Evolutionary conservation across 2,113 vertebrate species (phyloP).

Genomic region (Oplegnathus fasciatus): DNA sequence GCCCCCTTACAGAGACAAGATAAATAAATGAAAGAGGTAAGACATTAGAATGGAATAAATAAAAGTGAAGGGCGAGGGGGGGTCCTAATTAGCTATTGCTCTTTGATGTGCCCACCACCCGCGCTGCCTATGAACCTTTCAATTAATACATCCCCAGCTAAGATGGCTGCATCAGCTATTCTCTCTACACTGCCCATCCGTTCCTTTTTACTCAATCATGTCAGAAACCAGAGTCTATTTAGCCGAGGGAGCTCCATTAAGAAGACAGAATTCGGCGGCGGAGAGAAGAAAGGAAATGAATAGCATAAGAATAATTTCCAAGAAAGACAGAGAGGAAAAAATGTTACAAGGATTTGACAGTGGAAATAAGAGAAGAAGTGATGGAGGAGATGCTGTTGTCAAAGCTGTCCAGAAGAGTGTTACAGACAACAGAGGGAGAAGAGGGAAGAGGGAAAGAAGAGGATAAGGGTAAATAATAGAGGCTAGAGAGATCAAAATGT

Average conservation of each 20-base stretch:
- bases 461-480: not conserved
- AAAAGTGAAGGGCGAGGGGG: slow-evolving; percentile 67
- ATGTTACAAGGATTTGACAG: slow-evolving; percentile 40
- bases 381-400: slow-evolving; percentile 35
- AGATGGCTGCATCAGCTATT: slow-evolving; percentile 82
- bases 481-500: not conserved
- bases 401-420: slow-evolving; percentile 8
- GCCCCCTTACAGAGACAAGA: slow-evolving; percentile 44
- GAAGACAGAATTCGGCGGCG: slow-evolving; percentile 53
- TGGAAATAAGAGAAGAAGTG: slow-evolving; percentile 50
- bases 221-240: slow-evolving; percentile 75
- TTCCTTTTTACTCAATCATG: slow-evolving; percentile 76
- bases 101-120: slow-evolving; percentile 82
- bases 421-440: not conserved
- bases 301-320: slow-evolving; percentile 55
- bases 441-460: not conserved
- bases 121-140: slow-evolving; percentile 80
- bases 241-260: slow-evolving; percentile 77
- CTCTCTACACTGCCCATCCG: slow-evolving; percentile 66
- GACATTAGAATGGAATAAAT: slow-evolving; percentile 79
- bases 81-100: slow-evolving; percentile 82
- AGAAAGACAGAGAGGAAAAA: slow-evolving; percentile 39
- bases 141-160: slow-evolving; percentile 78
- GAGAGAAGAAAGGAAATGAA: slow-evolving; percentile 59
- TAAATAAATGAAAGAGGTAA: slow-evolving; percentile 74